A percentile compares a stretch with the other conserved stretches of the same genome.
Conservation (phyloP, 2,797 vertebrate species). For the Babyrousa celebensis region DNA sequence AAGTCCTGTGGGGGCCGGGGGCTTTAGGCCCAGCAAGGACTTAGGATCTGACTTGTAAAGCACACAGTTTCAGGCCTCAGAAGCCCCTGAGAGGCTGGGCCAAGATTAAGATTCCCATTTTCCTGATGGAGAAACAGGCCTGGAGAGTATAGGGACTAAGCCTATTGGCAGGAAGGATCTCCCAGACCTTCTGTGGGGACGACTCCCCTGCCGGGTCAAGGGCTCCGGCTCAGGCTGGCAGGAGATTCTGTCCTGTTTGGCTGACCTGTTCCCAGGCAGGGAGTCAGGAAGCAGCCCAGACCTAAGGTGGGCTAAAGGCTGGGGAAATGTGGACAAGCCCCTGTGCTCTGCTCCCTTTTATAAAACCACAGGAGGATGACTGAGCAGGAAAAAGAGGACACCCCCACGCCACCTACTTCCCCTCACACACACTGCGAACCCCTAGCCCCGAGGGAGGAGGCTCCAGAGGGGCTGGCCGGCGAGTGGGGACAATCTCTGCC, state of each 20-base stretch:
- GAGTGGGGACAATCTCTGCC: no score
- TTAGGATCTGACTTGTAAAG: background rate
- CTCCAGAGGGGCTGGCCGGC: background rate
- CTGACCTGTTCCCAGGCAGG: background rate
- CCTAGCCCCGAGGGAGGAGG: background rate
- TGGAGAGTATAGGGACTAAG: background rate
- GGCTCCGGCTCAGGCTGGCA: background rate
- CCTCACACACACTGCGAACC: accelerated
- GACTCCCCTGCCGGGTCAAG: background rate
- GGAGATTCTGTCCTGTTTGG: background rate
- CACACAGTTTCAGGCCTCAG: background rate
- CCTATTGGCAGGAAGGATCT: background rate
- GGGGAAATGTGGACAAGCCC: background rate
- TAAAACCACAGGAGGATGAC: background rate
- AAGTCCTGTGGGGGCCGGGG: background rate
- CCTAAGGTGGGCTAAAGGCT: background rate
- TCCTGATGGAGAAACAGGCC: background rate
- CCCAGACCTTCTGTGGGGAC: background rate
- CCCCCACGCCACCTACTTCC: background rate
- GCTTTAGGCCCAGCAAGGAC: background rate
- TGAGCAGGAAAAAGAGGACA: background rate
- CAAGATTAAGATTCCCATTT: background rate
- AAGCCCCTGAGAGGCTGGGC: background rate
- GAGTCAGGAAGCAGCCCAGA: background rate
- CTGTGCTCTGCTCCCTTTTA: background rate